phyloP scores from a whole-genome alignment of 2,888 invertebrate species.

The Pteria penguin region DNA sequence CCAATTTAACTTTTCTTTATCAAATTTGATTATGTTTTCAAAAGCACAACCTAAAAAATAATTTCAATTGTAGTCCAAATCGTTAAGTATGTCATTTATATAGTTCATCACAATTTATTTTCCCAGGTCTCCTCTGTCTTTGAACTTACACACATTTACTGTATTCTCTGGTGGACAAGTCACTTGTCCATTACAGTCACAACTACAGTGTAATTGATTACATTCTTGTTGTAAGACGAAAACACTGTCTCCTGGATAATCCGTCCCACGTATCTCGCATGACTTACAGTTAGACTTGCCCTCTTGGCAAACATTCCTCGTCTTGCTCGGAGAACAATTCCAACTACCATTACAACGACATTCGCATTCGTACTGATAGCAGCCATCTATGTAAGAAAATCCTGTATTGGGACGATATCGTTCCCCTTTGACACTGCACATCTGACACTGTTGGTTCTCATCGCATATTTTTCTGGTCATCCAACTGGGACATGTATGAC shows the following conservation, averaged over 20 bases:
- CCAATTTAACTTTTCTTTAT: no score
- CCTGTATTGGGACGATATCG: constrained; percentile 30
- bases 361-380: constrained; percentile 54
- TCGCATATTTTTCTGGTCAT: constrained; percentile 48
- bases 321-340: constrained; percentile 52
- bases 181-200: constrained; percentile 61
- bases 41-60: no score
- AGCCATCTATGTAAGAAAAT: constrained; percentile 51
- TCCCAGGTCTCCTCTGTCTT: neutral
- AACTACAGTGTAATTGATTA: constrained; percentile 60
- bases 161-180: constrained; percentile 37
- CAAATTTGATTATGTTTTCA: no score
- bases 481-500: constrained; percentile 52
- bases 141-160: neutral
- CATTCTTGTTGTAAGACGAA: constrained; percentile 63
- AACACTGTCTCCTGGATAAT: constrained; percentile 45
- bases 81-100: no score
- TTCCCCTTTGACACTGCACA: constrained; percentile 47
- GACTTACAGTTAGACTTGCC: constrained; percentile 28
- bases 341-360: constrained; percentile 58
- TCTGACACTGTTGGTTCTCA: constrained; percentile 36
- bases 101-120: neutral
- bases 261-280: constrained; percentile 31
- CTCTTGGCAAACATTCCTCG: constrained; percentile 46
- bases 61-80: no score